Percentiles rank a stretch among this genome's conserved stretches.
These are phyloP conservation scores for Erethizon dorsatum DNA, from an alignment of 2,797 vertebrate species.

Conservation along the genomic window DNA sequence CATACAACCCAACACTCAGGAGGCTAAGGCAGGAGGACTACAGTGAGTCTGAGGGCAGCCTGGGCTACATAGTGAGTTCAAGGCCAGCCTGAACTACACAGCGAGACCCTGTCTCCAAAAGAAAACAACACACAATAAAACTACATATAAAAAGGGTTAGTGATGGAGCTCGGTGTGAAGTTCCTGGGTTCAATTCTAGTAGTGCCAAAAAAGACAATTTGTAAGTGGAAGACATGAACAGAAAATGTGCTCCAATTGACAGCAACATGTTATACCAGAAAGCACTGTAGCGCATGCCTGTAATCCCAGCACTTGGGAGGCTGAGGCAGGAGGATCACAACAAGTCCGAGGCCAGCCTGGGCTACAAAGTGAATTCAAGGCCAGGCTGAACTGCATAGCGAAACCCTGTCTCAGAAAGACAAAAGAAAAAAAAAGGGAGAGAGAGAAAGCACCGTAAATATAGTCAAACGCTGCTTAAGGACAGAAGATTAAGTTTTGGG, in stretches of 20 bases:
- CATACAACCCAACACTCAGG: neutral
- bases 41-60: neutral
- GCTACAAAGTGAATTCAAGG: neutral
- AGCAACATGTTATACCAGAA: neutral
- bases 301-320: neutral
- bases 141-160: neutral
- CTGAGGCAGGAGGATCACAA: neutral
- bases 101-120: neutral
- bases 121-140: neutral
- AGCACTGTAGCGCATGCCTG: neutral
- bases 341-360: neutral
- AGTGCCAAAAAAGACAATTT: neutral
- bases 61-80: neutral
- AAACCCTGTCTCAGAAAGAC: neutral
- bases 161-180: neutral
- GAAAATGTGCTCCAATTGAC: neutral
- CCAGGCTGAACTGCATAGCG: neutral
- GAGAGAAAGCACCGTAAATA: neutral
- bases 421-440: neutral
- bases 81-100: neutral
- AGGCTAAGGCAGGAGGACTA: neutral
- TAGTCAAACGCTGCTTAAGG: neutral
- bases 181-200: neutral
- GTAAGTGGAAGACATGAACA: neutral
- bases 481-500: neutral